Evolutionary conservation across 2,113 vertebrate genomes (phyloP), one percentile per base, ranked within the genome.

Genomic region (Drymodes brunneopygia): DNA sequence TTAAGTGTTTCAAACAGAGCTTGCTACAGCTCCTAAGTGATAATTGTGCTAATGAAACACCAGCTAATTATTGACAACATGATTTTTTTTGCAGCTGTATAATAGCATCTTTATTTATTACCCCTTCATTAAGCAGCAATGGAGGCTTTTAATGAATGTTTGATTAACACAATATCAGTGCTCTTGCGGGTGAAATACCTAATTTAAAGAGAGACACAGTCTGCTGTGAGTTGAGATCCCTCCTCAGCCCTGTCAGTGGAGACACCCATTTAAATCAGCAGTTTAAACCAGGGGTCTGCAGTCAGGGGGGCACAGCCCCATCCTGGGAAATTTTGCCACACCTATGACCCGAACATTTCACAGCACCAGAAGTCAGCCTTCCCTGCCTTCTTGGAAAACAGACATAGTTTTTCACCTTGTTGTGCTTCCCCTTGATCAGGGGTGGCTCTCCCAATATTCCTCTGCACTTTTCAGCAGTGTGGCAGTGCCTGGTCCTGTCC

Each of bases 41-140:
- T 92, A 94, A 95, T 95, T 90, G 89, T 58, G 82, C 84, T 95
- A 97, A 95, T 87, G 88, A 95, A 92, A 95, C 81, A 89, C 80
- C 77, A 61, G 45, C 51, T 95, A 93, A 96, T 87, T 92, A 95
- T 54, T 88, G 90, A 95, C 95, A 96, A 96, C 86, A 93, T 35
- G 47, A 23, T 33, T 42, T 35, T 48, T 89, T 95, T 74, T 47
- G 56, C 79, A 70, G 85, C 75, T 94, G 87, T 78, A 86, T 92
- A 96, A 95, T 86, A 87, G 85, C 86, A 91, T 92, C 88, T 91
- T 83, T 91, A 93, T 91, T 95, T 95, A 92, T 95, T 91, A 72
- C 0, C 0, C 60, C 64, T 81, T 95, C 93, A 86, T 95, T 93
- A 95, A 50, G 74, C 67, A 56, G 91, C 83, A 88, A 74, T 36